These are phyloP conservation scores for Dastarcus helophoroides DNA, from an alignment of 2,888 invertebrate genomes.

Conservation along the genomic window DNA sequence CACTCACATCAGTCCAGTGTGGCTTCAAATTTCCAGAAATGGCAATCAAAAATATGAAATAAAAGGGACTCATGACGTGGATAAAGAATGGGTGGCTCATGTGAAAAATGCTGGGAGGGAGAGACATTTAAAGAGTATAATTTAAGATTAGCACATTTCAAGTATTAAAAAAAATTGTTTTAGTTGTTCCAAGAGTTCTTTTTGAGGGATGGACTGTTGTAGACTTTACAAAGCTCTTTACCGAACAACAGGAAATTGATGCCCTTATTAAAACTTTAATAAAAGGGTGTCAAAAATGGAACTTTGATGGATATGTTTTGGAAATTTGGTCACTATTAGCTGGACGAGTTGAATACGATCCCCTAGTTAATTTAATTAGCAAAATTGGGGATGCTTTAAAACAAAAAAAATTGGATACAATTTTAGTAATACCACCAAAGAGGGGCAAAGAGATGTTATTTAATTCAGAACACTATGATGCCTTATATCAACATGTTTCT, in stretches of 20 bases:
- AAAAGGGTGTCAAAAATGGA: constrained; percentile 58
- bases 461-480: constrained; percentile 61
- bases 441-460: constrained; percentile 55
- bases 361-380: constrained; percentile 52
- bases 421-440: constrained; percentile 74
- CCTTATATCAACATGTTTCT: constrained; percentile 63
- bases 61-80: constrained; percentile 71
- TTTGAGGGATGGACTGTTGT: constrained; percentile 76
- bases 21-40: constrained; percentile 73
- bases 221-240: constrained; percentile 63
- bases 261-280: constrained; percentile 58
- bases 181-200: constrained; percentile 79
- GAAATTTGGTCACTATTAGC: constrained; percentile 84
- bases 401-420: constrained; percentile 46
- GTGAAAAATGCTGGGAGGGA: constrained; percentile 48
- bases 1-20: constrained; percentile 85
- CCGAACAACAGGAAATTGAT: constrained; percentile 52
- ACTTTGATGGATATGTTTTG: constrained; percentile 81
- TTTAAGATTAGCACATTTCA: constrained; percentile 2
- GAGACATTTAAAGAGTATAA: constrained; percentile 48
- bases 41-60: constrained; percentile 52
- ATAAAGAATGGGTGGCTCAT: constrained; percentile 69
- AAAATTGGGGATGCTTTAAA: constrained; percentile 48
- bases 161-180: constrained; percentile 29
- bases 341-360: constrained; percentile 46